Conservation (phyloP, 2,888 invertebrate genomes). For the Andrena marginata region DNA sequence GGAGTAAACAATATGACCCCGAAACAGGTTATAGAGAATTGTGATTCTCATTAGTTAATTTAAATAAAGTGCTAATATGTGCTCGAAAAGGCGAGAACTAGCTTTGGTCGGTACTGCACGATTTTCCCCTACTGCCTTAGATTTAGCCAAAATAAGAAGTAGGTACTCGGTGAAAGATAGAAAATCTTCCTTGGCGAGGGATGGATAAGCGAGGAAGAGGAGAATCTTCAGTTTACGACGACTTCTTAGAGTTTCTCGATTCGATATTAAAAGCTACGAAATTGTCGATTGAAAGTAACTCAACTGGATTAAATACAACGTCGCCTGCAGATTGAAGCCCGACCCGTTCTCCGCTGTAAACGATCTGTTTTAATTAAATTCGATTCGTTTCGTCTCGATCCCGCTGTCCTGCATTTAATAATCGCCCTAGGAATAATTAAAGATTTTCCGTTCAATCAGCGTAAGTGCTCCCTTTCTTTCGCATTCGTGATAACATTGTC, state of each 20-base stretch:
- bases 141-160: neutral
- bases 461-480: neutral
- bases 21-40: no score
- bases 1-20: no score
- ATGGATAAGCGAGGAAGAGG: neutral
- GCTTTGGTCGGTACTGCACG: no score
- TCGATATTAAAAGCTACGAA: slow-evolving; percentile 3
- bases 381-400: slow-evolving; percentile 10
- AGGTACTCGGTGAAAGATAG: neutral
- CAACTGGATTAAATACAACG: slow-evolving; percentile 15
- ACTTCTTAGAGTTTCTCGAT: slow-evolving; percentile 2
- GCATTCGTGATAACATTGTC: neutral
- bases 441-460: slow-evolving; percentile 16
- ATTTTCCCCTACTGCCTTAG: neutral
- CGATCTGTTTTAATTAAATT: slow-evolving; percentile 47
- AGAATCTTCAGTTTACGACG: neutral
- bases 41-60: no score
- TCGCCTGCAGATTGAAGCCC: slow-evolving; percentile 7
- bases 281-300: slow-evolving; percentile 10
- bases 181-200: neutral
- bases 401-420: slow-evolving; percentile 16
- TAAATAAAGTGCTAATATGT: no score
- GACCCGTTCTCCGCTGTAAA: slow-evolving; percentile 5
- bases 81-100: no score
- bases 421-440: slow-evolving; percentile 8